These are phyloP conservation scores for Benthosema pterotum DNA, from an alignment of 2,797 vertebrate species.

Conservation along the genomic window DNA sequence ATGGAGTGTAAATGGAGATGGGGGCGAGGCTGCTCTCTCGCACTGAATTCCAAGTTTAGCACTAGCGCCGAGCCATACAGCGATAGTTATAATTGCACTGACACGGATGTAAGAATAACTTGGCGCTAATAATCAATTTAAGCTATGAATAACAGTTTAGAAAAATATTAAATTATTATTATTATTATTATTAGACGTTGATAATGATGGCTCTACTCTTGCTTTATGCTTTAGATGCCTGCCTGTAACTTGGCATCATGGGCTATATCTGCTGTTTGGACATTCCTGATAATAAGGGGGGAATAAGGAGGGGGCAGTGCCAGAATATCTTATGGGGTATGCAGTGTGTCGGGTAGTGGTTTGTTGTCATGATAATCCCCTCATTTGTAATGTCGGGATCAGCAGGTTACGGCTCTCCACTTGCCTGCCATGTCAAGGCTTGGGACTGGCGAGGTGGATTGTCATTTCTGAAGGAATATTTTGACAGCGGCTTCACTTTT, in stretches of 20 bases:
- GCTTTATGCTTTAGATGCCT: conserved; percentile 25
- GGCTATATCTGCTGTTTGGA: conserved; percentile 65
- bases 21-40: conserved; percentile 41
- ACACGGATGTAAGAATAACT: conserved; percentile 30
- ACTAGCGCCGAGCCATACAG: conserved; percentile 24
- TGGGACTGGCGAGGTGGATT: conserved; percentile 78
- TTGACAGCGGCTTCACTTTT: conserved; percentile 82
- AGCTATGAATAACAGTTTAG: conserved; percentile 19
- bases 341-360: conserved; percentile 67
- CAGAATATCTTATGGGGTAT: conserved; percentile 71
- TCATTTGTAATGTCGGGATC: conserved; percentile 78
- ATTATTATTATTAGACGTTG: not conserved
- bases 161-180: conserved; percentile 3
- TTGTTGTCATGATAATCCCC: conserved; percentile 81
- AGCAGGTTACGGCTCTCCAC: conserved; percentile 75
- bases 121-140: conserved; percentile 17
- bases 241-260: conserved; percentile 45
- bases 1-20: conserved; percentile 64
- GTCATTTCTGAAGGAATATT: conserved; percentile 85
- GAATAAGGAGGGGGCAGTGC: no score
- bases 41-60: conserved; percentile 57
- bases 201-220: no score
- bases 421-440: conserved; percentile 76
- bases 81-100: conserved; percentile 4
- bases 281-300: conserved; percentile 67